Conservation (phyloP, 2,113 vertebrate genomes). For the Malurus elegans region DNA sequence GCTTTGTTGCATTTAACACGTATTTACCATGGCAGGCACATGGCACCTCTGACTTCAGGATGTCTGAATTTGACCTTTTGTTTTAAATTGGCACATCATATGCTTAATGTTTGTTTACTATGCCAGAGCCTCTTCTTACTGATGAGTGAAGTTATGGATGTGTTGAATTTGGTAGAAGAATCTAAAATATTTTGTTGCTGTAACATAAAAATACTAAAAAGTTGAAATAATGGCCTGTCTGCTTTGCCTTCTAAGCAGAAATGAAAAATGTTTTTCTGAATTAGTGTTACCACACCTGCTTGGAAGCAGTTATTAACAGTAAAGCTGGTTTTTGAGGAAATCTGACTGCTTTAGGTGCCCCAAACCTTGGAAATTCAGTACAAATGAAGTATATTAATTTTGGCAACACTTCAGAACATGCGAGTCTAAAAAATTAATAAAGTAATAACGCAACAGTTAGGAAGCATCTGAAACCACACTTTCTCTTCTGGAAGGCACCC, state of each 20-base stretch:
- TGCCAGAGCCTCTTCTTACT: background rate
- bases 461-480: background rate
- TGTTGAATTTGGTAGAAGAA: background rate
- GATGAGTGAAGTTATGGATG: background rate
- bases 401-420: background rate
- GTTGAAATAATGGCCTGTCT: background rate
- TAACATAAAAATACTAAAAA: background rate
- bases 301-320: background rate
- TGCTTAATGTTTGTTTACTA: background rate
- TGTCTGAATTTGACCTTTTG: background rate
- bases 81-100: background rate
- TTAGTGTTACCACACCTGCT: background rate
- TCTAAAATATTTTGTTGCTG: background rate
- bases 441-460: background rate
- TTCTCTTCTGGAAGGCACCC: background rate
- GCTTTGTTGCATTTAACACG: background rate
- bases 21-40: background rate
- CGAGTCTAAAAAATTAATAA: background rate
- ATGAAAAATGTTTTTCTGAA: background rate
- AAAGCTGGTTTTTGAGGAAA: background rate
- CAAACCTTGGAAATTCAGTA: background rate
- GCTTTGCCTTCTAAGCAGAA: background rate
- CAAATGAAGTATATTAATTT: background rate
- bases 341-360: background rate
- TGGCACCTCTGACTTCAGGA: background rate